These are phyloP conservation scores for Nebria salina DNA, from an alignment of 2,888 invertebrate species.

Conservation along the genomic window DNA sequence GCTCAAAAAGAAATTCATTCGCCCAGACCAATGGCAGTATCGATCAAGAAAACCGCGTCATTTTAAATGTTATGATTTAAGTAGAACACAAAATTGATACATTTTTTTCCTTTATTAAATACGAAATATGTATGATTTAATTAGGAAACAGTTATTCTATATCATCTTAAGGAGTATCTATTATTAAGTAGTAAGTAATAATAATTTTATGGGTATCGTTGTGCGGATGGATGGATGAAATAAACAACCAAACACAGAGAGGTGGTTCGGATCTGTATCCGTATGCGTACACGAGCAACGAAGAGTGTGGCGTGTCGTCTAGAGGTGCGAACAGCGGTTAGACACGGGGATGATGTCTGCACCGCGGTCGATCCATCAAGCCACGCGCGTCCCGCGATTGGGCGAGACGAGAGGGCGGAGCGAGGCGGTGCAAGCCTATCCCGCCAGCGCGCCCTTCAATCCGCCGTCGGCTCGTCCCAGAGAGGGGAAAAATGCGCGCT, in stretches of 20 bases:
- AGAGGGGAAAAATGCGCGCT: conserved; percentile 64
- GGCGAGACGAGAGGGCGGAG: conserved; percentile 62
- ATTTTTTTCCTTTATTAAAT: no score
- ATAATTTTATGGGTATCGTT: no score
- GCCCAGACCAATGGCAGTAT: neutral
- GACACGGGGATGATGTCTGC: conserved; percentile 58
- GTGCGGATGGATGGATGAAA: no score
- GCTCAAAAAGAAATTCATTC: conserved; percentile 49
- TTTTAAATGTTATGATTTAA: neutral
- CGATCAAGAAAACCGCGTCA: neutral
- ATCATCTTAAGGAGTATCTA: no score
- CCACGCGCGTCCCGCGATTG: conserved; percentile 57
- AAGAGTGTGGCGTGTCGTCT: conserved; percentile 47
- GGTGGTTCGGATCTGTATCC: no score
- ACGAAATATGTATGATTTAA: no score
- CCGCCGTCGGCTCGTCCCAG: conserved; percentile 64
- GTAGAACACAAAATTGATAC: no score
- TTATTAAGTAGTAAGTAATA: no score
- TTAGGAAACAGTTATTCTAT: no score
- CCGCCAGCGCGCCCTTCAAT: conserved; percentile 58
- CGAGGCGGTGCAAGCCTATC: conserved; percentile 59
- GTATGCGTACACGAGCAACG: conserved; percentile 57
- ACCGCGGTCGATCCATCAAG: conserved; percentile 59
- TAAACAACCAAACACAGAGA: no score
- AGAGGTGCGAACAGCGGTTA: conserved; percentile 52